These are phyloP conservation scores for Ficedula albicollis DNA, from an alignment of 2,797 vertebrate species.

Conservation along the genomic window DNA sequence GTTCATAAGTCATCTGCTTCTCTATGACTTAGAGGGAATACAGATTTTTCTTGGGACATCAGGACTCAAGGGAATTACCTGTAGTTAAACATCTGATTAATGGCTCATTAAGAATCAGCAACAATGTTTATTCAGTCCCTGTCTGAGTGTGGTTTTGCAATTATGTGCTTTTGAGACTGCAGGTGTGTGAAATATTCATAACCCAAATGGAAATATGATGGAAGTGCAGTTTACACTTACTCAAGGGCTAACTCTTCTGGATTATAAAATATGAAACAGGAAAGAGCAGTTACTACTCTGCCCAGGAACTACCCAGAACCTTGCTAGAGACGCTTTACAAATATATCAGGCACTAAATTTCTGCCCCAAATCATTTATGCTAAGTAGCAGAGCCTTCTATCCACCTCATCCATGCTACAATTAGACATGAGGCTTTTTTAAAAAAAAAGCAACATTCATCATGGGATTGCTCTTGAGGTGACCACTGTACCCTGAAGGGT, in stretches of 20 bases:
- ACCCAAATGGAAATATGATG: slow-evolving; percentile 48
- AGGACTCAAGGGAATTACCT: slow-evolving; percentile 58
- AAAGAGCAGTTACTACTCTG: not conserved
- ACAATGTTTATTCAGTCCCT: slow-evolving; percentile 50
- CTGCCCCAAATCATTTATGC: not conserved
- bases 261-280: slow-evolving; percentile 23
- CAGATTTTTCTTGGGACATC: slow-evolving; percentile 66
- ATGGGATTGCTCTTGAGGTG: not conserved
- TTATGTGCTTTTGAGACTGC: slow-evolving; percentile 61
- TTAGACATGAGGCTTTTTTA: not conserved
- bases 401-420: not conserved
- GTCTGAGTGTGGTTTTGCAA: slow-evolving; percentile 56
- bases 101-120: slow-evolving; percentile 66
- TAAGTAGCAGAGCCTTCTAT: not conserved
- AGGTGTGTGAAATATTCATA: slow-evolving; percentile 69
- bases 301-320: not conserved
- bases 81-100: slow-evolving; percentile 69
- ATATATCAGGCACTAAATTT: not conserved
- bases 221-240: slow-evolving; percentile 27
- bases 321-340: not conserved
- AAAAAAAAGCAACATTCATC: not conserved
- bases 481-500: not conserved
- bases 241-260: slow-evolving; percentile 26
- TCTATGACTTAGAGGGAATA: slow-evolving; percentile 23
- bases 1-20: slow-evolving; percentile 17